Conservation (phyloP, 2,113 vertebrate genomes). For the Ptychochromis oligacanthus region DNA sequence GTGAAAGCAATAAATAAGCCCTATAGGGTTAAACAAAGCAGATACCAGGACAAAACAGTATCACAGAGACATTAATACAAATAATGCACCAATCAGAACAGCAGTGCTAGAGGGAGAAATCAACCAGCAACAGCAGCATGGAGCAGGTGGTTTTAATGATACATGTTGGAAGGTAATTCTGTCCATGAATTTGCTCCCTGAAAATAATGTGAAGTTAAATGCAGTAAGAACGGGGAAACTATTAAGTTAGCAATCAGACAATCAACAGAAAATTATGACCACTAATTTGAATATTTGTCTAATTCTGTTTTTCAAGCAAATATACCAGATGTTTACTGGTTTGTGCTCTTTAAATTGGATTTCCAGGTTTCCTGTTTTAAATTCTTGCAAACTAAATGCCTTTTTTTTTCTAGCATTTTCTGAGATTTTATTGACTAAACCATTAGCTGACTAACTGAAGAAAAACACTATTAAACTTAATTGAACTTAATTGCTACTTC, state of each 20-base stretch:
- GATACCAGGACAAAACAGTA: not conserved
- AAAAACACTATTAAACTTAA: not conserved
- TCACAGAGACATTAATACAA: not conserved
- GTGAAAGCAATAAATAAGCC: not conserved
- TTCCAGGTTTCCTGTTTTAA: not conserved
- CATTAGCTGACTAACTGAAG: not conserved
- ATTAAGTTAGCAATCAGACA: not conserved
- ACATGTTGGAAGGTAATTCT: not conserved
- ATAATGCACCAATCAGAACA: not conserved
- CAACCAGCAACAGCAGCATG: not conserved
- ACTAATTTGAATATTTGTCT: not conserved
- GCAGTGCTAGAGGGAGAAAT: not conserved
- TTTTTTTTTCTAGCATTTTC: not conserved
- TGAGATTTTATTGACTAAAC: not conserved
- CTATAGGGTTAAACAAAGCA: not conserved
- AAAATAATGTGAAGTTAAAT: not conserved
- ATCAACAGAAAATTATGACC: not conserved
- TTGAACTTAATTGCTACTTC: too few species aligned
- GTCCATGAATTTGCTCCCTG: not conserved
- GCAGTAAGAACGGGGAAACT: not conserved
- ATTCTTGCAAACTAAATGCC: not conserved
- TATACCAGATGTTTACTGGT: not conserved
- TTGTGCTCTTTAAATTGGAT: not conserved
- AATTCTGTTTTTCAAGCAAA: not conserved
- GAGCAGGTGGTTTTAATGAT: slow-evolving; percentile 7